Evolutionary conservation across 2,888 invertebrate species (phyloP).

Genomic region (Macroteleia sp.): DNA sequence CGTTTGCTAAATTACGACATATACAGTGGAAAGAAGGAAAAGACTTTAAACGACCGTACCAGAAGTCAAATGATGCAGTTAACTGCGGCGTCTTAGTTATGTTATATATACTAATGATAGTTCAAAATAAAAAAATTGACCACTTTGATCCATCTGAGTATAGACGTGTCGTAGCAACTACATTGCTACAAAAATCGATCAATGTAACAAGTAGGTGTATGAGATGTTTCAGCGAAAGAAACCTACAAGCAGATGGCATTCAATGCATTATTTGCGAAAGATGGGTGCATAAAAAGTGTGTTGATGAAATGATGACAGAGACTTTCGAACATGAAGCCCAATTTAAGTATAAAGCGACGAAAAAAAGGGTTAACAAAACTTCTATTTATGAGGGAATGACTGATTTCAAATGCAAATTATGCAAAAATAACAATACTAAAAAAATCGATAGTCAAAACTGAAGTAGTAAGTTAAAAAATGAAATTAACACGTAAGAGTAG

Average conservation of each 20-base stretch:
- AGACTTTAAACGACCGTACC: neutral
- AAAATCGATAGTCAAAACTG: no score
- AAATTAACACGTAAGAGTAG: no score
- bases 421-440: no score
- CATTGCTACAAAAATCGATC: neutral
- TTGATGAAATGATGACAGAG: neutral
- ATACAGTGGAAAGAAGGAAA: neutral
- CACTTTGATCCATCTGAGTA: neutral
- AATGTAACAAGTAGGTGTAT: neutral
- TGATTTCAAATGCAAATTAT: no score
- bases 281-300: neutral
- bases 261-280: neutral
- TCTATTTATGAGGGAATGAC: no score
- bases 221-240: neutral
- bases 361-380: no score
- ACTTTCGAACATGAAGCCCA: neutral
- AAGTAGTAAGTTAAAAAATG: no score
- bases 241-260: neutral
- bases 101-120: neutral
- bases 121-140: neutral
- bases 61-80: neutral
- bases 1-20: neutral
- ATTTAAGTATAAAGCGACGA: no score
- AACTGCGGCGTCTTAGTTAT: neutral
- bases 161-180: neutral